Conservation (phyloP, 2,888 invertebrate species). For the Drosophila acutilabella region DNA sequence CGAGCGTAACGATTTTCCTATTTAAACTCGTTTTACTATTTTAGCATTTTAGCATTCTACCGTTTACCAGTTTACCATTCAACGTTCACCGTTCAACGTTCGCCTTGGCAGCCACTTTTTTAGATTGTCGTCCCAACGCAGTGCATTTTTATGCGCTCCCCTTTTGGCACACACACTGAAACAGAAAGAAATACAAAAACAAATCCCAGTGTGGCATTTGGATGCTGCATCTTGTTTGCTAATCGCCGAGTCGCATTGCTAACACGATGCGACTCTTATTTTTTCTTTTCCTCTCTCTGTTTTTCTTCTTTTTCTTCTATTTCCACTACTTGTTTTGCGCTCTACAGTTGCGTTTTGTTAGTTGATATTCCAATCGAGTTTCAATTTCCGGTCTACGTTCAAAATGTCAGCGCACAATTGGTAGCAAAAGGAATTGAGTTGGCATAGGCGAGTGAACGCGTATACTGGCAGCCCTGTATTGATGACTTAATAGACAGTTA, state of each 20-base stretch:
- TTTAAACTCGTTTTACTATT: conserved; percentile 62
- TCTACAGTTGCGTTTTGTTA: conserved; percentile 33
- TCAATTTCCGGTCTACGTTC: conserved; percentile 55
- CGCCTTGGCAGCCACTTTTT: conserved; percentile 27
- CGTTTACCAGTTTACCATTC: conserved; percentile 22
- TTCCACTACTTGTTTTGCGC: conserved; percentile 9
- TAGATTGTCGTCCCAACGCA: conserved; percentile 55
- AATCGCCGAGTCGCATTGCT: conserved; percentile 52
- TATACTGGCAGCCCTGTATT: not conserved
- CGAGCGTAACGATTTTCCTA: conserved; percentile 57
- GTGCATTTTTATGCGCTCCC: conserved; percentile 65
- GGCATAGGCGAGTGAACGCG: not conserved
- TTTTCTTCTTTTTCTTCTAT: not conserved
- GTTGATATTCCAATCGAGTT: conserved; percentile 66
- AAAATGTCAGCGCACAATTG: conserved; percentile 1
- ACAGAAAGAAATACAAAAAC: not conserved
- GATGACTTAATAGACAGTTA: not conserved
- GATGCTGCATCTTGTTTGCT: conserved; percentile 57
- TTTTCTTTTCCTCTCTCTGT: not conserved
- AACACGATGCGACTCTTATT: not conserved
- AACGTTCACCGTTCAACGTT: conserved; percentile 13
- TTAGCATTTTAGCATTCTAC: conserved; percentile 7
- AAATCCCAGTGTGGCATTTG: conserved; percentile 55
- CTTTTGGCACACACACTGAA: conserved; percentile 1
- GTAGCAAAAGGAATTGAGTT: not conserved